Evolutionary conservation across 1,140 invertebrate species (phyloP), one percentile per base, ranked within the genome.

Genomic region (Bombus sibiricus): DNA sequence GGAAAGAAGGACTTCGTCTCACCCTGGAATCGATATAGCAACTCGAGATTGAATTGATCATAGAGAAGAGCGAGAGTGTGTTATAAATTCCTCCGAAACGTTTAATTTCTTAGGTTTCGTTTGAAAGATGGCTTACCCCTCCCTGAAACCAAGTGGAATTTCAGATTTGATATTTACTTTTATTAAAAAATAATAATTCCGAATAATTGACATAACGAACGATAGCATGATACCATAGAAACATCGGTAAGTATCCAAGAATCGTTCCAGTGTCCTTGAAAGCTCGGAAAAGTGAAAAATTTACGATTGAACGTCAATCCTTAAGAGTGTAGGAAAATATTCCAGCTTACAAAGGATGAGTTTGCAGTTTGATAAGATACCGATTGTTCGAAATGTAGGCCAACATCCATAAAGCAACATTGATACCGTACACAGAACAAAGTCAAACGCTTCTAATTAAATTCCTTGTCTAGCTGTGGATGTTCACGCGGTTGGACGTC

Each of bases 1-100:
- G 75, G 83, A 41, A 86, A 86, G 74, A 86, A 86, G 34, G 83
- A 79, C 71, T 88, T 88, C 64, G 25, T 28, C 34, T 82, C 43
- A 39, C 37, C 28, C 83, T 76, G 34, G 18, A 59, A 85, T 39
- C 28, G 71, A 78, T 69, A 69, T 22, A 53, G 5, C 47, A 22
- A 6, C 6, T 53, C 18, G 18, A 1, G 1, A 53, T 22, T 8
- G 47, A 53, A 8, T 53, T 22, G 47, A 53, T 53, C 18, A 6
- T 22, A 53, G 47, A 53, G 47, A 8, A 53, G 6, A 18, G 18
- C 18, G 6, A 53, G 6, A 53, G 5, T 53, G 6, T 22, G 47
- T 22, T 53, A 2, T 2, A 22, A 53, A 53, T 22, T 53, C 18
- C 47, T 53, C 3, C 28, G 59, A 62, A n/a, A 62, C 28, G 3